phyloP scores from a whole-genome alignment of 2,888 invertebrate species.

The Eubasilissa splendida region DNA sequence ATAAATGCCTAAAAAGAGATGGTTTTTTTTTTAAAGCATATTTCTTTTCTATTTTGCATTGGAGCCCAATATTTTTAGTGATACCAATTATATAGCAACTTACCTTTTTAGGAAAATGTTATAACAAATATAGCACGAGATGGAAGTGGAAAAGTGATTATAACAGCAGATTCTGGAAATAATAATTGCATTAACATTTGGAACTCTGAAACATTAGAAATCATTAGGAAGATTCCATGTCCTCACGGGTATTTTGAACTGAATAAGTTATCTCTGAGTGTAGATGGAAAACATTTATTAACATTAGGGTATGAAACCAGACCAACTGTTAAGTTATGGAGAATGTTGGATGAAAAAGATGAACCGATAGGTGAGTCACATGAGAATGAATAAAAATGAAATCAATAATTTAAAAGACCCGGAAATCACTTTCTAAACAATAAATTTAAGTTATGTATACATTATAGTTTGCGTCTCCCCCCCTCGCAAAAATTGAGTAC shows the following conservation, averaged over 20 bases:
- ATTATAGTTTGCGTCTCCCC: too few species aligned
- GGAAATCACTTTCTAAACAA: not conserved
- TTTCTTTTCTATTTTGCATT: not conserved
- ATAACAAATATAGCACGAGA: conserved; percentile 71
- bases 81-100: not conserved
- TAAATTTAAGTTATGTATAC: not conserved
- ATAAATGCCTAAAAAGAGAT: too few species aligned
- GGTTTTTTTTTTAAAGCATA: too few species aligned
- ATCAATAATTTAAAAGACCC: too few species aligned
- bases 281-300: conserved; percentile 74
- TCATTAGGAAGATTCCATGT: conserved; percentile 72
- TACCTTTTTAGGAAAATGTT: conserved; percentile 68
- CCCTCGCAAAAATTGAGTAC: too few species aligned
- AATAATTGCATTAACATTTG: conserved; percentile 75
- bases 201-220: conserved; percentile 69
- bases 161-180: conserved; percentile 73
- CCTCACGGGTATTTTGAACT: conserved; percentile 68
- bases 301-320: conserved; percentile 70
- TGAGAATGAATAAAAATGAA: too few species aligned
- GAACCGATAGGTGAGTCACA: conserved; percentile 70
- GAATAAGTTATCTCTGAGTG: conserved; percentile 69
- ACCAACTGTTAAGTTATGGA: conserved; percentile 73
- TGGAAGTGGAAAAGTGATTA: conserved; percentile 72
- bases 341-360: conserved; percentile 74
- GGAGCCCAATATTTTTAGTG: not conserved